Base-by-base conservation (phyloP, 2,113 vertebrate genomes). In the Laticauda colubrina region DNA sequence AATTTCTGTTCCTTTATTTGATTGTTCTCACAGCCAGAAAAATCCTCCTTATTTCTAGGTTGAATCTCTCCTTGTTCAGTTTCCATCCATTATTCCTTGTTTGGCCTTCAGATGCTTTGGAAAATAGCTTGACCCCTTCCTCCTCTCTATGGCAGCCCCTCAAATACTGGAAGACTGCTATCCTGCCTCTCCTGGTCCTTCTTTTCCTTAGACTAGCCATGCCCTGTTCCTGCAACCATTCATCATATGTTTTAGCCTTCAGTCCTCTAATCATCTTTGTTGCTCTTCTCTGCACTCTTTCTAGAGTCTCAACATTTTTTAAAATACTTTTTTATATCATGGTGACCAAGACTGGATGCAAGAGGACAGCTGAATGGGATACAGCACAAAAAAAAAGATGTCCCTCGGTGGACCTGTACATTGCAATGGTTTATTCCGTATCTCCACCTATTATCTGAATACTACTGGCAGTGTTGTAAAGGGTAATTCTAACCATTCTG, bases 391-490 rank as follows among this genome's bases (percentile, higher is more conserved):
- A 45, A 10, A 2, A 34, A 18, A 75, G 39, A 3, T 39, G n/a
- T 81, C 6, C 75, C 75, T 81, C 21, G 21, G 3, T 9, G 45
- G 11, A 29, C 2, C 23, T 87, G 24, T 51, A 51, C 85, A 26
- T 26, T 87, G 21, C 53, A 55, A 55, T 56, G 15, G 34, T 51
- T 51, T 51, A n/a, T 88, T 88, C 21, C 0, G 0, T 21, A 59
- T 26, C 14, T 54, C 81, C 43, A 87, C 24, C 45, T 91, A 93
- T 93, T 93, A 89, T 95, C 92, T 95, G 95, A 21, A 9, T 94
- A 75, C 11, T 89, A 91, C 53, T 92, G 51, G 0, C 55, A 57
- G 29, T 23, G 18, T 54, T 85, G 39, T 24, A 94, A 93, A 89
- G 64, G 0, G 59, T 18, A 89, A 90, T 59, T 94, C 34, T 89